Percentiles rank a stretch among this genome's conserved stretches.
Conservation (phyloP, 2,797 vertebrate genomes). For the Neomorphus geoffroyi region DNA sequence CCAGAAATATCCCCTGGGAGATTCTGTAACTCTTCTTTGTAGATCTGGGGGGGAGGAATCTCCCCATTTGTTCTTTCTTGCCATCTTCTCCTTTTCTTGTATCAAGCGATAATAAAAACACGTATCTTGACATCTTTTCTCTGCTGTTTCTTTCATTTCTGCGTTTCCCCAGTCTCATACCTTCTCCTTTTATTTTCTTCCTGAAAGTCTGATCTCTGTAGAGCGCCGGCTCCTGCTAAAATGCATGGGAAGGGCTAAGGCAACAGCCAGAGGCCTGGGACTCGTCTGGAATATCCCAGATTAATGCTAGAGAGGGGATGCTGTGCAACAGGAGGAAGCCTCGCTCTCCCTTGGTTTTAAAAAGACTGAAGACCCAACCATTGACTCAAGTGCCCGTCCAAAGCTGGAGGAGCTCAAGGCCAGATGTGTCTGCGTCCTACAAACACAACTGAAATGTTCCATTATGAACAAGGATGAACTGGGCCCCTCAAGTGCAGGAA, state of each 20-base stretch:
- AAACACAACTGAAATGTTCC: not conserved
- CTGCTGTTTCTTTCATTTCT: not conserved
- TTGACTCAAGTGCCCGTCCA: not conserved
- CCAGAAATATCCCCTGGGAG: not conserved
- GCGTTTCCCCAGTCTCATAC: not conserved
- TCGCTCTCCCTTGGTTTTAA: not conserved
- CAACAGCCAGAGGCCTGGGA: not conserved
- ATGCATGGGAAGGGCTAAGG: not conserved
- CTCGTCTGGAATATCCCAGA: not conserved
- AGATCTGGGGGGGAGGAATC: not conserved
- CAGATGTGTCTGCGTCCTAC: not conserved
- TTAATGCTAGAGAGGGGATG: not conserved
- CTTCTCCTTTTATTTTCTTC: not conserved
- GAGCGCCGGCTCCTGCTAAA: not conserved
- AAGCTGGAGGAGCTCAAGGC: not conserved
- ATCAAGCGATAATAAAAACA: not conserved
- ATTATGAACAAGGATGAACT: not conserved
- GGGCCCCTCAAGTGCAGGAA: too few relatives aligned
- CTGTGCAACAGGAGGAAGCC: accelerated
- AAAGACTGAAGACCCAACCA: not conserved
- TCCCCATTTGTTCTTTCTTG: not conserved
- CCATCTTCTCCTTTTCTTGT: not conserved
- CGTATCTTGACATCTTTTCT: not conserved
- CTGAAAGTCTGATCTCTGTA: not conserved
- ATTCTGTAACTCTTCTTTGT: not conserved